Evolutionary conservation across 2,113 vertebrate species (phyloP).

Genomic region (Rynchops niger): DNA sequence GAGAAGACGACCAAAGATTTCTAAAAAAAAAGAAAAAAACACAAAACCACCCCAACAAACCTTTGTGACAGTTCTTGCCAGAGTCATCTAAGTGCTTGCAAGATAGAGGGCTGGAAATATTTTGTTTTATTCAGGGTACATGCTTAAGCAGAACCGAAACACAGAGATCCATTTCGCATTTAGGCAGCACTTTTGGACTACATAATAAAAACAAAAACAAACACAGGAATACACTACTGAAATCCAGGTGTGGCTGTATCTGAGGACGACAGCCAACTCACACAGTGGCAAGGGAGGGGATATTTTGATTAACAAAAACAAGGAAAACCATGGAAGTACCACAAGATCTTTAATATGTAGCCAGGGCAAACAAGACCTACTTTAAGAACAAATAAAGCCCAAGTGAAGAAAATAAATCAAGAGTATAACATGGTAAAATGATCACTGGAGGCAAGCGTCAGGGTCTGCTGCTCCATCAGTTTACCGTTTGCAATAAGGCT

Average conservation of each 20-base stretch:
- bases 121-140: background rate
- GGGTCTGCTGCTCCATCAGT: background rate
- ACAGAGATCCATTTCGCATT: background rate
- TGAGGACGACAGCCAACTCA: constrained; percentile 32
- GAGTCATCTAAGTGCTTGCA: background rate
- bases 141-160: background rate
- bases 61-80: background rate
- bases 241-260: constrained; percentile 22
- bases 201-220: background rate
- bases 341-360: constrained; percentile 16
- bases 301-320: constrained; percentile 49
- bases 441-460: background rate
- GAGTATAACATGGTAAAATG: background rate
- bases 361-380: constrained; percentile 57
- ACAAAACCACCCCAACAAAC: no score
- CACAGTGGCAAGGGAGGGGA: background rate
- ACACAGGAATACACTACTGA: background rate
- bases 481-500: background rate
- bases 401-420: constrained; percentile 37
- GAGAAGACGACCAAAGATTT: background rate
- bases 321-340: constrained; percentile 25
- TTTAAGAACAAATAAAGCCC: constrained; percentile 40
- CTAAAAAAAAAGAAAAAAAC: background rate
- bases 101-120: background rate
- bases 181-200: background rate